Percentiles rank a stretch among this genome's conserved stretches.
Conservation (phyloP, 2,888 invertebrate species). For the Teleogryllus oceanicus region DNA sequence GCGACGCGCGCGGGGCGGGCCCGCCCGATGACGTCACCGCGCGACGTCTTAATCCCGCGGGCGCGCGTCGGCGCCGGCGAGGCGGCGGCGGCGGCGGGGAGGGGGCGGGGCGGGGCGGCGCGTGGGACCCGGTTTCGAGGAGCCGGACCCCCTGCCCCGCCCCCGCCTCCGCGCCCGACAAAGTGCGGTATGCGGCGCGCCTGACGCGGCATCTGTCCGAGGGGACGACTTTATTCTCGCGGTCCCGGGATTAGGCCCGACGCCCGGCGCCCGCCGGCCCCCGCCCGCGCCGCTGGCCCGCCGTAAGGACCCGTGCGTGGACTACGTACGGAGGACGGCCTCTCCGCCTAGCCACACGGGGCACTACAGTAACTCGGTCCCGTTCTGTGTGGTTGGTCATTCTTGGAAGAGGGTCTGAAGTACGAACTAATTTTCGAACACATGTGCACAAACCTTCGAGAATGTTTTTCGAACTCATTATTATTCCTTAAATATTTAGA, state of each 20-base stretch:
- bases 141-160: background rate
- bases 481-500: no score
- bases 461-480: no score
- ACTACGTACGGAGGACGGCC: no score
- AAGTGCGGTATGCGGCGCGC: background rate
- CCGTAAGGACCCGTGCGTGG: no score
- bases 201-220: slow-evolving; percentile 1
- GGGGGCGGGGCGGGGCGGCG: background rate
- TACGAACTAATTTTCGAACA: no score
- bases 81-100: background rate
- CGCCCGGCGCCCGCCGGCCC: no score
- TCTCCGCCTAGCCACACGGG: no score
- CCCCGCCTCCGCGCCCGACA: background rate
- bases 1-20: background rate
- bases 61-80: background rate
- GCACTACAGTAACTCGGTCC: no score
- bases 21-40: background rate
- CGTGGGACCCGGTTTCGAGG: background rate
- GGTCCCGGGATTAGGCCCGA: background rate
- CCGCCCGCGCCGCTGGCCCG: no score
- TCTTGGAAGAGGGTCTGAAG: no score
- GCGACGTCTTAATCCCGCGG: slow-evolving; percentile 18
- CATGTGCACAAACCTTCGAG: no score
- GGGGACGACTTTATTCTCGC: slow-evolving; percentile 9
- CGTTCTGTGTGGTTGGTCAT: no score